Percentiles rank a stretch among this genome's conserved stretches.
Evolutionary conservation across 2,888 invertebrate genomes (phyloP).

Genomic region (Drosophila melanosoma): DNA sequence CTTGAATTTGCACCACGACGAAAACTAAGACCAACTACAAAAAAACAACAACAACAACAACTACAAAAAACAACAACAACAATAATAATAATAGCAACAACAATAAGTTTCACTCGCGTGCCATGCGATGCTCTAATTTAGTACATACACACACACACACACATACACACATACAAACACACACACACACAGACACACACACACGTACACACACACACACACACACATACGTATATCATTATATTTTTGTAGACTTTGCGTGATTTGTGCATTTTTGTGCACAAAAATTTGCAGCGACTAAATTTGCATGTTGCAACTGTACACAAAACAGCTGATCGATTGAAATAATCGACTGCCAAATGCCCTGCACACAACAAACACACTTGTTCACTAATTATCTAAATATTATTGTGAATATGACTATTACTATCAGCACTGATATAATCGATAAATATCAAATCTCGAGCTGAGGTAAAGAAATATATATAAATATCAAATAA

Average conservation of each 20-base stretch:
- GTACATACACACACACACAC: slow-evolving; percentile 2
- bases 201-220: background rate
- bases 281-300: slow-evolving; percentile 24
- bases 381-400: background rate
- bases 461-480: background rate
- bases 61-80: background rate
- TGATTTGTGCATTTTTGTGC: slow-evolving; percentile 15
- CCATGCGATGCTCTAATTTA: slow-evolving; percentile 58
- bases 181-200: background rate
- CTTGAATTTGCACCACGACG: slow-evolving; percentile 33
- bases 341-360: slow-evolving; percentile 17
- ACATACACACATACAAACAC: too few relatives aligned
- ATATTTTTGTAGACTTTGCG: slow-evolving; percentile 14
- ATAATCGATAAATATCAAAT: too few relatives aligned
- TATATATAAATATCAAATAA: too few relatives aligned
- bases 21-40: slow-evolving; percentile 46
- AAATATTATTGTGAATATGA: background rate
- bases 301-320: slow-evolving; percentile 61
- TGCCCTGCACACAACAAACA: slow-evolving; percentile 10
- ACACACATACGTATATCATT: background rate
- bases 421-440: background rate
- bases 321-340: background rate
- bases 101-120: slow-evolving; percentile 56
- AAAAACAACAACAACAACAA: background rate
- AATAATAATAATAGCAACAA: slow-evolving; percentile 17